Evolutionary conservation across 1,140 invertebrate genomes (phyloP), one percentile per base, ranked within the genome.

Genomic region (Drosophila watanabei): DNA sequence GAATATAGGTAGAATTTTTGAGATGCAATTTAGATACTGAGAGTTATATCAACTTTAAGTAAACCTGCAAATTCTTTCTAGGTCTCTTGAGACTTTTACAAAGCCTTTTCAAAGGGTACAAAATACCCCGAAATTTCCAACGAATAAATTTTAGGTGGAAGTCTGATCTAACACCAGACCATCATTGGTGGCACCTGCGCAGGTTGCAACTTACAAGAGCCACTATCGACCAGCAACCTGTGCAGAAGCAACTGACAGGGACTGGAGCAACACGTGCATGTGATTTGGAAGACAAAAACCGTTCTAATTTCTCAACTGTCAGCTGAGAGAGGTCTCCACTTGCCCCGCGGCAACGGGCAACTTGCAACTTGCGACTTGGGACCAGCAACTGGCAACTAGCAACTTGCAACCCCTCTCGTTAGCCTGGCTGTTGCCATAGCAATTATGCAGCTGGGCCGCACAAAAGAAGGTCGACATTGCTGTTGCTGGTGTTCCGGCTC

Each of bases 251-350:
- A 46, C 69, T 75, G 49, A 16, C 5, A 18, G 28, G 39, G 69
- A 71, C 68, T 68, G 20, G 71, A 78, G 77, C 75, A 79, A 83
- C 85, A 89, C 85, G 85, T 89, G 85, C 86, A 88, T 88, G 85
- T 90, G 85, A 88, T 88, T 88, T 89, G 59, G 66, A 75, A 81
- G 78, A 85, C 68, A 80, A 89, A 88, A 89, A 89, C 85, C 85
- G 85, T 90, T 89, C 85, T 90, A 89, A 89, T 89, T 90, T 90
- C 85, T 90, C 85, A 89, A 89, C 86, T 89, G 85, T 90, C 85
- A 89, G 85, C 69, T 65, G 84, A 66, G 63, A 90, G 81, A 75
- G 82, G 75, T 28, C 58, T 66, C 63, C 63, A 66, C 82, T 52
- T 52, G 28, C 48, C 54, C 68, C 45, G 54, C 68, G 66, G 66